phyloP scores from a whole-genome alignment of 2,797 vertebrate genomes.

The Balearica regulorum region DNA sequence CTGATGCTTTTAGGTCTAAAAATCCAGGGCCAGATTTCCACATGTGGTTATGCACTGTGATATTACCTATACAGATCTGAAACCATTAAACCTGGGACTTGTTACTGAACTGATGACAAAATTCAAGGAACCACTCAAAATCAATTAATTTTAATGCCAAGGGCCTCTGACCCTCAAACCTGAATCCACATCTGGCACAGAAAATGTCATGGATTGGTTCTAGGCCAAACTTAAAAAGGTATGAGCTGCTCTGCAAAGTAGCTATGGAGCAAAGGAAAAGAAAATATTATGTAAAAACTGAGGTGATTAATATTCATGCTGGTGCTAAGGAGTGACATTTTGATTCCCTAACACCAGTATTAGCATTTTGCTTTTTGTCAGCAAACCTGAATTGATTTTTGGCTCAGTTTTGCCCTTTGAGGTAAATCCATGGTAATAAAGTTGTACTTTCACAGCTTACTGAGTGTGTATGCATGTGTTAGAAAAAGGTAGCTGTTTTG shows the following conservation, averaged over 20 bases:
- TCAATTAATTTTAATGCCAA: background rate
- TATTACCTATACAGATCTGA: background rate
- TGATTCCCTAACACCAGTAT: slow-evolving; percentile 47
- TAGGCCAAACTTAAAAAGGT: background rate
- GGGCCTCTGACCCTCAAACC: background rate
- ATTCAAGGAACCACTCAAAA: background rate
- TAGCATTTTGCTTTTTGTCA: slow-evolving; percentile 67
- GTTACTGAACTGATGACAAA: background rate
- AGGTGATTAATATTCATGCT: slow-evolving; percentile 38
- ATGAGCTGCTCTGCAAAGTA: background rate
- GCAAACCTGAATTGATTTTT: slow-evolving; percentile 59
- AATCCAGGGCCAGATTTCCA: background rate
- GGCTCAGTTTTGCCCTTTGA: slow-evolving; percentile 54
- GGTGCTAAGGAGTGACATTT: slow-evolving; percentile 51
- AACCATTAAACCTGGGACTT: background rate
- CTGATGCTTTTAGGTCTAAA: background rate
- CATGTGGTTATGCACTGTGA: background rate
- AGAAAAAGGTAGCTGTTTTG: background rate
- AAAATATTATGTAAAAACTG: slow-evolving; percentile 29
- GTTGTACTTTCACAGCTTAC: slow-evolving; percentile 48
- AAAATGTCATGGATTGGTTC: background rate
- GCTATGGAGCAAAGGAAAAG: background rate
- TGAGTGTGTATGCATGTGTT: background rate
- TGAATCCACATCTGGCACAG: background rate
- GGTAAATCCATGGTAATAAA: slow-evolving; percentile 49